These are phyloP conservation scores for Drosophila hamatofila DNA, from an alignment of 2,888 invertebrate species.

Conservation along the genomic window DNA sequence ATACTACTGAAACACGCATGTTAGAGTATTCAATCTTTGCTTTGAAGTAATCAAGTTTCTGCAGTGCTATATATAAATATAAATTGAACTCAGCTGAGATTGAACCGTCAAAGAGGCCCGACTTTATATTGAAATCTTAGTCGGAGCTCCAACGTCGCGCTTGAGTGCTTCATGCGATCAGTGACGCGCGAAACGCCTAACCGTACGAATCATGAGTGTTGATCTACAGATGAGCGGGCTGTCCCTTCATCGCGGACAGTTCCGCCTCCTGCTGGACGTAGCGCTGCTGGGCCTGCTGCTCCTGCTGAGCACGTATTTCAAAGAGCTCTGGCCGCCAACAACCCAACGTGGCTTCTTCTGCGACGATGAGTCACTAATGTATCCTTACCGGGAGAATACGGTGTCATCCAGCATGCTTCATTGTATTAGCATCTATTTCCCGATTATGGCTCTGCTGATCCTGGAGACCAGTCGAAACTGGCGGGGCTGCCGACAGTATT, in stretches of 20 bases:
- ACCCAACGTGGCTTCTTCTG: conserved; percentile 77
- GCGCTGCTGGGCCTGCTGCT: conserved; percentile 33
- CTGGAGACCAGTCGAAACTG: conserved; percentile 51
- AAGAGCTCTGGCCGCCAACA: conserved; percentile 28
- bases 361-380: conserved; percentile 68
- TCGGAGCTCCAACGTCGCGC: conserved; percentile 25
- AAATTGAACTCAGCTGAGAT: background rate
- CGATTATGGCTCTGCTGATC: conserved; percentile 41
- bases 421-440: conserved; percentile 50
- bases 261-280: conserved; percentile 46
- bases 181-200: conserved; percentile 43
- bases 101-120: background rate
- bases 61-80: background rate
- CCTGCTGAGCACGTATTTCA: conserved; percentile 32
- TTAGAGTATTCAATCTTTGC: conserved; percentile 16
- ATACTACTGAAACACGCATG: too few species aligned
- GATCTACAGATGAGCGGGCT: conserved; percentile 12
- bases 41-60: background rate
- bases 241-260: background rate
- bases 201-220: conserved; percentile 54
- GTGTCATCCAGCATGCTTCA: conserved; percentile 47
- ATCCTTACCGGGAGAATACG: conserved; percentile 68
- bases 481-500: conserved; percentile 20
- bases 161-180: conserved; percentile 28
- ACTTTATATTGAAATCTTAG: conserved; percentile 7